Conservation (phyloP, 2,888 invertebrate species). For the Yponomeuta malinellus region DNA sequence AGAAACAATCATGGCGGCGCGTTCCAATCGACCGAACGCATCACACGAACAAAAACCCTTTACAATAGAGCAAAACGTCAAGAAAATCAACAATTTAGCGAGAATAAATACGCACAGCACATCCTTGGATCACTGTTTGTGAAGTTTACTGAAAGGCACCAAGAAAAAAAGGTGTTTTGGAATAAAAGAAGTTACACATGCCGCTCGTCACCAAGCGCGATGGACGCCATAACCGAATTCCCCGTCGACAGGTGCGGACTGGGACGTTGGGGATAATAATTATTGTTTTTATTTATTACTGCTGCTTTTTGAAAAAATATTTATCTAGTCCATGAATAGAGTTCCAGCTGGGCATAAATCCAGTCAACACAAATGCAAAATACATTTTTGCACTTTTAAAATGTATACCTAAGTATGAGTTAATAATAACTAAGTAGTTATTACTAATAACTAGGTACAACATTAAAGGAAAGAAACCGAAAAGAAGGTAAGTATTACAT, state of each 20-base stretch:
- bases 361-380: too few relatives aligned
- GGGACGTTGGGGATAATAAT: background rate
- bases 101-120: slow-evolving; percentile 8
- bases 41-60: background rate
- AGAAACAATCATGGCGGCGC: background rate
- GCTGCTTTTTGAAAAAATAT: too few relatives aligned
- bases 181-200: slow-evolving; percentile 48
- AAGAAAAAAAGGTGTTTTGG: slow-evolving; percentile 27
- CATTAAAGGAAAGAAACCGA: too few relatives aligned
- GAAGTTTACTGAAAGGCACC: background rate
- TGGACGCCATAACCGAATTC: slow-evolving; percentile 69
- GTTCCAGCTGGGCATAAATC: too few relatives aligned
- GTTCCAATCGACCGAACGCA: background rate
- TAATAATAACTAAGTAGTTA: too few relatives aligned
- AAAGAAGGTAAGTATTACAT: too few relatives aligned
- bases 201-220: slow-evolving; percentile 57
- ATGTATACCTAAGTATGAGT: too few relatives aligned
- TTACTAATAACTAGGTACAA: too few relatives aligned
- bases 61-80: background rate
- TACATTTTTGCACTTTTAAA: too few relatives aligned
- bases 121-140: background rate
- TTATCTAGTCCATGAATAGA: too few relatives aligned
- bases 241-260: slow-evolving; percentile 51
- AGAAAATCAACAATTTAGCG: background rate
- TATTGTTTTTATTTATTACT: too few relatives aligned